Percentiles rank a stretch among this genome's conserved stretches.
These are phyloP conservation scores for Psittacula echo DNA, from an alignment of 2,797 vertebrate species.

Conservation along the genomic window DNA sequence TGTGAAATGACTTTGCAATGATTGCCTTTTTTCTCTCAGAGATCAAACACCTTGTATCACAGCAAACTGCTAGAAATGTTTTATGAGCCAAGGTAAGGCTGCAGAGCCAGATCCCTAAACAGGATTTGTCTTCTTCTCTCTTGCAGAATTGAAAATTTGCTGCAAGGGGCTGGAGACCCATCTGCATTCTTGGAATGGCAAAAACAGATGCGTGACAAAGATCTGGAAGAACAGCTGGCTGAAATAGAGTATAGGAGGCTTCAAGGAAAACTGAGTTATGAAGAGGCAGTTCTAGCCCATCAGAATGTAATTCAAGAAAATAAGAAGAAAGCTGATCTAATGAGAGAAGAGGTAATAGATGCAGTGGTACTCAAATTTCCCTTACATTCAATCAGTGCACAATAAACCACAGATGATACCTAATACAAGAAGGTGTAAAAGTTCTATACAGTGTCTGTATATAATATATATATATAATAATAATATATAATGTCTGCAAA, in stretches of 20 bases:
- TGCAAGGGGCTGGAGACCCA: constrained; percentile 81
- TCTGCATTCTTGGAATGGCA: constrained; percentile 89
- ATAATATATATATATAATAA: no score
- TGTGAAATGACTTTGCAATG: not conserved
- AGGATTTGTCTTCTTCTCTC: not conserved
- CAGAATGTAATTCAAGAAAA: constrained; percentile 81
- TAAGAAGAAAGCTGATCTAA: constrained; percentile 79
- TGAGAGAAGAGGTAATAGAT: constrained; percentile 87
- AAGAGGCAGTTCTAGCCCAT: constrained; percentile 85
- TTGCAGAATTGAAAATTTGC: constrained; percentile 84
- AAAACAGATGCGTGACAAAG: constrained; percentile 83
- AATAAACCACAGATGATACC: not conserved
- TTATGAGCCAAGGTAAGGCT: not conserved
- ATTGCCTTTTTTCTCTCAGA: not conserved
- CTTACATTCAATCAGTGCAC: not conserved
- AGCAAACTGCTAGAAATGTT: not conserved
- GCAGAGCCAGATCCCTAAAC: not conserved
- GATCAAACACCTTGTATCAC: not conserved
- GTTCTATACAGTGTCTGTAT: not conserved
- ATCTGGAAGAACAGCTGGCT: constrained; percentile 81
- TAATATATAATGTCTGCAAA: no score
- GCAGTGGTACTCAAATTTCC: not conserved
- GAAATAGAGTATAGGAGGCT: constrained; percentile 79
- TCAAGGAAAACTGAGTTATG: constrained; percentile 83
- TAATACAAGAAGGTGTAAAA: not conserved